These are phyloP conservation scores for Alaudala cheleensis DNA, from an alignment of 2,113 vertebrate species.

Conservation along the genomic window DNA sequence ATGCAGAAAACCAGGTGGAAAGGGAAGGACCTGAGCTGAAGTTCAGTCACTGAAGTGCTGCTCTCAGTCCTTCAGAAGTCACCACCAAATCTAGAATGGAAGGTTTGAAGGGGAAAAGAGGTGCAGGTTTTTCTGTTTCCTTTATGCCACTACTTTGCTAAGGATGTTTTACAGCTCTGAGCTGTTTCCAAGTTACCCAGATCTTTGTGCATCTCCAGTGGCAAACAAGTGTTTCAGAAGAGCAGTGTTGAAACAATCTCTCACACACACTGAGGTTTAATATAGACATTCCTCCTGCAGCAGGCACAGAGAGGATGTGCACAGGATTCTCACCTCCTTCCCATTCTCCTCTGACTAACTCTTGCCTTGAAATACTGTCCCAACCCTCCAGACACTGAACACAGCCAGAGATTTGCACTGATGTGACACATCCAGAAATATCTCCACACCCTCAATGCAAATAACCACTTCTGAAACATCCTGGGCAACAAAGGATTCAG, in stretches of 20 bases:
- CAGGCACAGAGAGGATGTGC: background rate
- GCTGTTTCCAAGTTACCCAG: background rate
- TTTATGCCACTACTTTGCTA: background rate
- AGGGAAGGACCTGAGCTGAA: background rate
- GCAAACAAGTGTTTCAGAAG: background rate
- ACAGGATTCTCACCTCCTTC: background rate
- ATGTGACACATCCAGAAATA: background rate
- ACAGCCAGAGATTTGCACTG: background rate
- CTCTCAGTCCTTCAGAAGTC: background rate
- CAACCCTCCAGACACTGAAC: background rate
- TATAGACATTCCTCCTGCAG: background rate
- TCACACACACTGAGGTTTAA: background rate
- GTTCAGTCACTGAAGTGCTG: background rate
- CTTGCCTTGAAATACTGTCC: background rate
- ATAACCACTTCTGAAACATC: background rate
- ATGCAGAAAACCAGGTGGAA: background rate
- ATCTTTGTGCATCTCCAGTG: background rate
- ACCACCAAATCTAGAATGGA: fast-evolving
- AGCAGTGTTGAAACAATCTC: background rate
- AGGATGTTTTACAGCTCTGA: background rate
- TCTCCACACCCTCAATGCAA: background rate
- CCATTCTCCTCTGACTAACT: background rate
- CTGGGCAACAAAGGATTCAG: background rate
- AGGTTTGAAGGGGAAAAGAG: background rate
- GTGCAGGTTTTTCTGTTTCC: background rate